Conservation (phyloP, 2,888 invertebrate genomes). For the Blomia tropicalis region DNA sequence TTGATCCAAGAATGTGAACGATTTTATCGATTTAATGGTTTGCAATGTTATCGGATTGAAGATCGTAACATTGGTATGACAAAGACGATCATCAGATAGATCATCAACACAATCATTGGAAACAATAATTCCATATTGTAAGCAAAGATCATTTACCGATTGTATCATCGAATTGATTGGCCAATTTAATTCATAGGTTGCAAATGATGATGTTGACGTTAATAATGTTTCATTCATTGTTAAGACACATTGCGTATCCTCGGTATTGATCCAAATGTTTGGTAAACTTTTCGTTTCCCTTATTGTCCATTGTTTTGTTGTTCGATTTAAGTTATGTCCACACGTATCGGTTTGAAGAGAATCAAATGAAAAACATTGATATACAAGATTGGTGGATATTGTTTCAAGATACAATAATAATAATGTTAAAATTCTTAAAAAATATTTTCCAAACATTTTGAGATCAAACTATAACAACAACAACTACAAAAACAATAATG, state of each 20-base stretch:
- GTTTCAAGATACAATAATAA: too few relatives aligned
- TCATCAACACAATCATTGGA: neutral
- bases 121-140: neutral
- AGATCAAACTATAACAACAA: too few relatives aligned
- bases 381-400: neutral
- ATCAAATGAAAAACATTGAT: neutral
- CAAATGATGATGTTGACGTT: neutral
- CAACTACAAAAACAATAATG: too few relatives aligned
- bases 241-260: neutral
- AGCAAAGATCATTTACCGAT: neutral
- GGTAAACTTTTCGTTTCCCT: neutral
- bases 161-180: neutral
- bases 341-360: neutral
- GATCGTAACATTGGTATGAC: neutral
- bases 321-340: too few relatives aligned
- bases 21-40: neutral
- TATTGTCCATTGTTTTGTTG: too few relatives aligned
- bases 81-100: neutral
- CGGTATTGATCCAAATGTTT: neutral
- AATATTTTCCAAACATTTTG: too few relatives aligned
- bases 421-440: too few relatives aligned
- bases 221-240: neutral
- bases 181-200: neutral
- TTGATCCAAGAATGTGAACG: neutral
- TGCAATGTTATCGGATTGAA: neutral